Base-by-base conservation (phyloP, 2,797 vertebrate genomes). In the Astyanax mexicanus region DNA sequence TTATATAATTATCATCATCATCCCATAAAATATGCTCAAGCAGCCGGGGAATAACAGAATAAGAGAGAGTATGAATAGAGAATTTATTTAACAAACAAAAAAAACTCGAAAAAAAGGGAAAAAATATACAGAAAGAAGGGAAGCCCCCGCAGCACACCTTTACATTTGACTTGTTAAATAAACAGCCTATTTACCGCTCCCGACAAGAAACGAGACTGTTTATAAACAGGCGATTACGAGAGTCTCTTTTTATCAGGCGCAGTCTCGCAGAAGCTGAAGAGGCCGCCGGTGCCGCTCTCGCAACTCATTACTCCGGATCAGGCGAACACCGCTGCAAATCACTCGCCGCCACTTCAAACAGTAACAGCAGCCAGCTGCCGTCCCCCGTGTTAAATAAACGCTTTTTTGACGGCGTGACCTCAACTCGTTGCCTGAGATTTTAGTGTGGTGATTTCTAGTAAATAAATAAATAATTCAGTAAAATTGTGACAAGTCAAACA, bases 111-210 rank as follows among this genome's bases (percentile, higher is more conserved):
- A 32, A 32, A 5, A 32, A 32, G 29, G n/a, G n/a, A n/a, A n/a
- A n/a, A n/a, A 75, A 70, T 6, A 38, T 29, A 67, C 52, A 45
- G 61, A 27, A 25, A 57, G 40, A 3, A 21, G 40, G 64, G 42
- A 62, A 69, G 60, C 64, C 62, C 65, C 79, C 27, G 42, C 62
- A 77, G 79, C 81, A 66, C 69, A 83, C 79, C 81, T 83, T 91
- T 86, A 91, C 90, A 90, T 91, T 87, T 89, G 90, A 90, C 90
- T 91, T 89, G 91, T 93, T 92, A 91, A 91, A 90, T 92, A 93
- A 93, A 92, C 92, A 83, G 72, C 83, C 85, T 90, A 91, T 93
- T 93, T 93, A 91, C 87, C 84, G 78, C 82, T n/a, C 55, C 57
- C 81, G 85, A 88, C 88, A 49, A 73, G 51, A 84, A 87, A 79